Evolutionary conservation across 2,888 invertebrate genomes (phyloP).

Genomic region (Hedya salicella): DNA sequence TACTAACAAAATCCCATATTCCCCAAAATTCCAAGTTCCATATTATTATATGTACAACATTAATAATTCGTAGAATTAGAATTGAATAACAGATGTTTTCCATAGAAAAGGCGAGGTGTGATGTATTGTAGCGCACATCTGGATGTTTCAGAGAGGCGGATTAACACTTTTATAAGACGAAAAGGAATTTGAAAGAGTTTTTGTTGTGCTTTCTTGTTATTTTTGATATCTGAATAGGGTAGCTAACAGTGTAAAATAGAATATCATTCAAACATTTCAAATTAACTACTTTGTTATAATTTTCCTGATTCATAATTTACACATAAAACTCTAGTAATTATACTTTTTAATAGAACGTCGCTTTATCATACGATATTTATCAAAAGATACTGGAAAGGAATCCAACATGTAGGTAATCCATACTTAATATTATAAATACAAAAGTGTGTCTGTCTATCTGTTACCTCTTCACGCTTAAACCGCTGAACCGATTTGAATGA

Average conservation of each 20-base stretch:
- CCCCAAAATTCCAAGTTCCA: conserved; percentile 1
- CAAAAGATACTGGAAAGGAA: background rate
- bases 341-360: background rate
- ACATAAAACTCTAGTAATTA: background rate
- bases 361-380: too few relatives aligned
- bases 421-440: too few relatives aligned
- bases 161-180: conserved; percentile 67
- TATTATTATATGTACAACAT: background rate
- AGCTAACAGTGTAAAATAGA: too few relatives aligned
- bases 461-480: too few relatives aligned
- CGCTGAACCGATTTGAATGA: too few relatives aligned
- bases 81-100: background rate
- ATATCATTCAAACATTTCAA: background rate
- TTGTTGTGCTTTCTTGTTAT: conserved; percentile 60
- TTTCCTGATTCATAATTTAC: background rate
- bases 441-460: too few relatives aligned
- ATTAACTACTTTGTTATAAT: background rate
- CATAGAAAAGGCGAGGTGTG: conserved; percentile 49
- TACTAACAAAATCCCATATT: too few relatives aligned
- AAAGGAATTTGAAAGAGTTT: conserved; percentile 70
- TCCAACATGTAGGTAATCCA: too few relatives aligned
- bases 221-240: too few relatives aligned
- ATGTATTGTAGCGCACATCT: conserved; percentile 61
- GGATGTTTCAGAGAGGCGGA: conserved; percentile 58
- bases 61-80: conserved; percentile 21